phyloP scores from a whole-genome alignment of 2,113 vertebrate species.

The Campylomormyrus numenius region DNA sequence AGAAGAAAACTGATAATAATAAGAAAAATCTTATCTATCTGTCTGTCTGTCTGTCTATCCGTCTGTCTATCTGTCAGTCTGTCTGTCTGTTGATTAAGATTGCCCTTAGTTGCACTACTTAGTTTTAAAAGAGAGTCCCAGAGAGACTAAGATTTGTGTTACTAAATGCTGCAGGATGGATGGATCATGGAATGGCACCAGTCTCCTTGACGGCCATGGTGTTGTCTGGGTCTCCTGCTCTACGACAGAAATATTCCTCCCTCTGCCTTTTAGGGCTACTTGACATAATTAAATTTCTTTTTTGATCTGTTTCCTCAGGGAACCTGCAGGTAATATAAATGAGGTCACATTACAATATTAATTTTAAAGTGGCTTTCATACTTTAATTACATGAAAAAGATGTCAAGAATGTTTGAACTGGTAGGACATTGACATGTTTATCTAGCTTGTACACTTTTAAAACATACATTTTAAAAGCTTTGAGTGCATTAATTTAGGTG shows the following conservation, averaged over 20 bases:
- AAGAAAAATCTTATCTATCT: neutral
- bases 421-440: neutral
- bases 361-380: neutral
- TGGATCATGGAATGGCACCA: neutral
- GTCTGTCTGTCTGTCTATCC: neutral
- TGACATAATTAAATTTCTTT: constrained; percentile 1
- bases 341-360: constrained; percentile 1
- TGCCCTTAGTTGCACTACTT: neutral
- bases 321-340: neutral
- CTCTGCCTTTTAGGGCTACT: neutral
- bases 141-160: neutral
- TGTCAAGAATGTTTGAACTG: neutral
- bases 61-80: neutral
- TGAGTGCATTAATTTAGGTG: neutral
- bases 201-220: neutral
- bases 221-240: neutral
- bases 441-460: neutral
- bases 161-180: neutral
- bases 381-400: neutral
- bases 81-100: neutral
- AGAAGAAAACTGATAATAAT: no score
- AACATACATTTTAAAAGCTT: neutral
- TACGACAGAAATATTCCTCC: neutral
- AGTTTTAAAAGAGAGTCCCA: neutral
- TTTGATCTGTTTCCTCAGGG: neutral